Evolutionary conservation across 1,140 invertebrate genomes (phyloP).

Genomic region (Pachyrhynchus sulphureomaculatus): DNA sequence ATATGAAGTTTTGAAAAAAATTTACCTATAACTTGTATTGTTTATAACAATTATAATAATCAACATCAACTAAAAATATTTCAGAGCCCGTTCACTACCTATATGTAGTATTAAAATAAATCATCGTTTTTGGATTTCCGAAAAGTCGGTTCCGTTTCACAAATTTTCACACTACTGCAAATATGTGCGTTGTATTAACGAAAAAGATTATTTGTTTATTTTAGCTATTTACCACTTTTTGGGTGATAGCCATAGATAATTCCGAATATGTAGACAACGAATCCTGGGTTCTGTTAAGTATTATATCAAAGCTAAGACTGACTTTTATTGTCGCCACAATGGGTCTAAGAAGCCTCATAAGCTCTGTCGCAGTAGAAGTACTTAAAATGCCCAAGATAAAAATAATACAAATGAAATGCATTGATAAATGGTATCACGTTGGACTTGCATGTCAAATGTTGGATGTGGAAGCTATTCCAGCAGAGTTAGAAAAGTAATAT

Average conservation of each 20-base stretch:
- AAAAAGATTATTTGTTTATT: slow-evolving; percentile 14
- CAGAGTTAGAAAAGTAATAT: slow-evolving; percentile 62
- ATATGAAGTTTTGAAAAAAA: too few species aligned
- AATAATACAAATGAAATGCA: slow-evolving; percentile 41
- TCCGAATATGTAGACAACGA: slow-evolving; percentile 57
- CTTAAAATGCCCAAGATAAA: slow-evolving; percentile 41
- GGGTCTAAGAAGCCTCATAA: slow-evolving; percentile 35
- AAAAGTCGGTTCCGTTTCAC: too few species aligned
- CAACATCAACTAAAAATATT: too few species aligned
- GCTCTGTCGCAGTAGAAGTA: slow-evolving; percentile 27
- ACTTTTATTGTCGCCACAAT: slow-evolving; percentile 38
- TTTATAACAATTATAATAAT: too few species aligned
- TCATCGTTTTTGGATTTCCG: too few species aligned
- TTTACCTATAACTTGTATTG: too few species aligned
- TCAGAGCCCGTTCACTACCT: too few species aligned
- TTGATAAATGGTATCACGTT: slow-evolving; percentile 60
- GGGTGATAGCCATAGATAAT: slow-evolving; percentile 59
- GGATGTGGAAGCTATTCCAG: slow-evolving; percentile 59
- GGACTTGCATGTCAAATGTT: slow-evolving; percentile 64
- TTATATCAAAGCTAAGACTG: slow-evolving; percentile 40
- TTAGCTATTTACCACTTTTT: slow-evolving; percentile 48
- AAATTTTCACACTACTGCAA: too few species aligned
- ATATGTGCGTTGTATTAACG: too few species aligned
- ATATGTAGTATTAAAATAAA: too few species aligned
- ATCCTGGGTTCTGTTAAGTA: slow-evolving; percentile 55